Evolutionary conservation across 2,888 invertebrate genomes (phyloP).

Genomic region (Nymphalis polychloros): DNA sequence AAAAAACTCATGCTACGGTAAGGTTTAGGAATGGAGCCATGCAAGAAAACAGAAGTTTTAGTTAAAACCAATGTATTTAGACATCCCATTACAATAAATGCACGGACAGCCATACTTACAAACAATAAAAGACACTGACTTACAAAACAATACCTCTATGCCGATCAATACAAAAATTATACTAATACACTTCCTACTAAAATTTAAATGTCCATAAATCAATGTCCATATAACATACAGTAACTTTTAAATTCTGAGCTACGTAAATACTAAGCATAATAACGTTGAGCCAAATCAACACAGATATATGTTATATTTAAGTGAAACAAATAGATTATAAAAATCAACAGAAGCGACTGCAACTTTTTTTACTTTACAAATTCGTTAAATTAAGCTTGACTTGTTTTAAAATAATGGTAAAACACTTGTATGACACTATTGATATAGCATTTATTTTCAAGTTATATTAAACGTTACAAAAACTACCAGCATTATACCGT

Average conservation of each 20-base stretch:
- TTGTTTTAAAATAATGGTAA: conserved; percentile 7
- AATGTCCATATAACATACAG: conserved; percentile 40
- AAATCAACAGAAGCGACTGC: conserved; percentile 22
- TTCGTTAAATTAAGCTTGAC: conserved; percentile 29
- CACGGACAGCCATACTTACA: conserved; percentile 58
- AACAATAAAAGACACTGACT: conserved; percentile 43
- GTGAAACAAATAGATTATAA: conserved; percentile 25
- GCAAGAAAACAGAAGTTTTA: conserved; percentile 78
- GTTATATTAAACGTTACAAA: background rate
- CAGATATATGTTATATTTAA: conserved; percentile 32
- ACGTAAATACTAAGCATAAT: conserved; percentile 45
- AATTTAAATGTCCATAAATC: conserved; percentile 30
- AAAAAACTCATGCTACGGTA: conserved; percentile 57
- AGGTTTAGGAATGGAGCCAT: conserved; percentile 65
- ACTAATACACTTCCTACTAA: no score
- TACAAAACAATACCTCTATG: conserved; percentile 10
- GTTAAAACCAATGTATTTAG: conserved; percentile 72
- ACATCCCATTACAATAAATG: conserved; percentile 72
- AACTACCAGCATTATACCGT: conserved; percentile 7
- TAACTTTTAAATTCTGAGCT: conserved; percentile 39
- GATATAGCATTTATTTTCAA: background rate
- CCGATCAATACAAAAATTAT: no score
- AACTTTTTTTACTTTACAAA: background rate
- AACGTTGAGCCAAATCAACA: conserved; percentile 31
- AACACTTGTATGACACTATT: conserved; percentile 10